Evolutionary conservation across 2,113 vertebrate species (phyloP).

Genomic region (Sula dactylatra): DNA sequence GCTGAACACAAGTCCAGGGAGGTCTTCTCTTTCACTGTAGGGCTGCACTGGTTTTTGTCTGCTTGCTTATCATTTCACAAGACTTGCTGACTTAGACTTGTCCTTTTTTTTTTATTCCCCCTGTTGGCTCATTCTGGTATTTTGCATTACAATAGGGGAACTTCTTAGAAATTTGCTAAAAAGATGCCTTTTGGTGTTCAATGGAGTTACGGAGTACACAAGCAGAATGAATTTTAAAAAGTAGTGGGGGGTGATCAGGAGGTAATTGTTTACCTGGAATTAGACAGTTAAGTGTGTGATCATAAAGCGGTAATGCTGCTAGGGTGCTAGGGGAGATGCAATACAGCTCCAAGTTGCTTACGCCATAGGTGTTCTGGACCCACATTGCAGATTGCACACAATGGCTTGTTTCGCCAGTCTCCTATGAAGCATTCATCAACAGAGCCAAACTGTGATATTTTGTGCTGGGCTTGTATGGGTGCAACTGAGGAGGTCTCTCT

Average conservation of each 20-base stretch:
- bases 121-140: not conserved
- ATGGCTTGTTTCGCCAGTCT: not conserved
- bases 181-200: not conserved
- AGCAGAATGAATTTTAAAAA: not conserved
- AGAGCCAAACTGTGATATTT: not conserved
- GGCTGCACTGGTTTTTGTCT: not conserved
- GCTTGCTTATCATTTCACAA: not conserved
- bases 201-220: not conserved
- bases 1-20: not conserved
- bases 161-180: not conserved
- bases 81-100: not conserved
- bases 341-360: not conserved
- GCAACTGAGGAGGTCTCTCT: not conserved
- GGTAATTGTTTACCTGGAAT: not conserved
- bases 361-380: not conserved
- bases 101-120: not conserved
- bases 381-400: not conserved
- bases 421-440: not conserved
- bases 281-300: not conserved
- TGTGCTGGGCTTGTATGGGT: accelerated
- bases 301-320: not conserved
- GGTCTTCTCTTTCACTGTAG: not conserved
- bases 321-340: not conserved
- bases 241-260: not conserved
- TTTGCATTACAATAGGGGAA: not conserved